A percentile compares a stretch with the other conserved stretches of the same genome.
These are phyloP conservation scores for Leptopilina syphax DNA, from an alignment of 2,888 invertebrate species.

Conservation along the genomic window DNA sequence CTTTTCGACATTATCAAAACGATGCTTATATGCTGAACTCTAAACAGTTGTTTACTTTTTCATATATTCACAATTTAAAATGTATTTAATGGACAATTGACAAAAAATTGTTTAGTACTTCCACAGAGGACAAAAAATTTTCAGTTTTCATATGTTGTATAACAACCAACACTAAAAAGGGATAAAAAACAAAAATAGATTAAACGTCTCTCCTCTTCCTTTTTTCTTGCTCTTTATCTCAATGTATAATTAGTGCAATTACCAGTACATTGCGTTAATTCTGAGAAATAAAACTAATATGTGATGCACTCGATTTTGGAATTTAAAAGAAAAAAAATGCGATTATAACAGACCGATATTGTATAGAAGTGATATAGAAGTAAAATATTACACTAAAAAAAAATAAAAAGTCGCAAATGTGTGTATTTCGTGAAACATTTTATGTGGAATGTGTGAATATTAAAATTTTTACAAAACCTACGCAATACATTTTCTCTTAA, in stretches of 20 bases:
- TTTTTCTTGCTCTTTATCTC: slow-evolving; percentile 10
- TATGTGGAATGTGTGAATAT: slow-evolving; percentile 20
- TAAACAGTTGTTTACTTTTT: slow-evolving; percentile 13
- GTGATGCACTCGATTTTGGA: slow-evolving; percentile 41
- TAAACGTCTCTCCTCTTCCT: neutral
- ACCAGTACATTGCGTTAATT: slow-evolving; percentile 36
- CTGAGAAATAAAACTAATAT: slow-evolving; percentile 33
- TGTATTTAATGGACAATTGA: slow-evolving; percentile 39
- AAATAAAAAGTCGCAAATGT: slow-evolving; percentile 48
- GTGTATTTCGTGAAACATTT: slow-evolving; percentile 49
- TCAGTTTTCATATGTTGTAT: slow-evolving; percentile 45
- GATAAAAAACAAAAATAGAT: neutral
- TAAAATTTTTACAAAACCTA: neutral
- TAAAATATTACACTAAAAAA: slow-evolving; percentile 18
- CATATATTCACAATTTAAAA: neutral
- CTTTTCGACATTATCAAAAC: slow-evolving; percentile 40
- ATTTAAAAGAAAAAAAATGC: slow-evolving; percentile 44
- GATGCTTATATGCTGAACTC: slow-evolving; percentile 49
- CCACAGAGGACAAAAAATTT: slow-evolving; percentile 60
- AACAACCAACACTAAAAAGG: neutral
- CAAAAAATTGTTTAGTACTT: slow-evolving; percentile 65
- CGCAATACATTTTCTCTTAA: neutral
- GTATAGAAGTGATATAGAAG: slow-evolving; percentile 38
- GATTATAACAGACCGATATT: slow-evolving; percentile 46
- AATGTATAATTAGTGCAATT: slow-evolving; percentile 43